A percentile compares a stretch with the other conserved stretches of the same genome.
Evolutionary conservation across 2,888 invertebrate species (phyloP).

Genomic region (Colletes collaris): DNA sequence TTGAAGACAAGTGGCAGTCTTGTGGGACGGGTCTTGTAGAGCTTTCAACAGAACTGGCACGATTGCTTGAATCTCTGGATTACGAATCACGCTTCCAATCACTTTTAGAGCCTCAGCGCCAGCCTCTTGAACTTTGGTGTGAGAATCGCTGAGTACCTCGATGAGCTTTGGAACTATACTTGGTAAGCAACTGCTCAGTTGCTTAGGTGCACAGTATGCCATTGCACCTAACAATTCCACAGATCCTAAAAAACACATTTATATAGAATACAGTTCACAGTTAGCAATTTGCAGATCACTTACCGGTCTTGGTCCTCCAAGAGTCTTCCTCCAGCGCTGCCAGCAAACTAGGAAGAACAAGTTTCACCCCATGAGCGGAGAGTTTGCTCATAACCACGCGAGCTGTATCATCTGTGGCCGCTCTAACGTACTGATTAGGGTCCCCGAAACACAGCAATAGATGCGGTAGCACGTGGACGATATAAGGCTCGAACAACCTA

Average conservation of each 20-base stretch:
- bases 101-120: constrained; percentile 97
- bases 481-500: constrained; percentile 98
- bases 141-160: constrained; percentile 98
- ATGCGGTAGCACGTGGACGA: constrained; percentile 98
- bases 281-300: constrained; percentile 37
- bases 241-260: constrained; percentile 85
- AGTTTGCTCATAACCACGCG: constrained; percentile 97
- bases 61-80: constrained; percentile 98
- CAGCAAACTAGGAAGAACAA: constrained; percentile 96
- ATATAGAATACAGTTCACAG: background rate
- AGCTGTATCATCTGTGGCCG: constrained; percentile 98
- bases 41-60: constrained; percentile 94
- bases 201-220: constrained; percentile 99
- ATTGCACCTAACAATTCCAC: constrained; percentile 98
- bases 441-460: constrained; percentile 98
- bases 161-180: constrained; percentile 99
- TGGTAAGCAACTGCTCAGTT: constrained; percentile 98
- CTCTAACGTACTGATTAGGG: constrained; percentile 96
- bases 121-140: constrained; percentile 98
- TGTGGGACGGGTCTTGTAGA: constrained; percentile 97
- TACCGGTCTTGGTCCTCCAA: constrained; percentile 98
- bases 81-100: constrained; percentile 98
- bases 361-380: constrained; percentile 98
- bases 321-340: constrained; percentile 98
- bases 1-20: constrained; percentile 96